Evolutionary conservation across 2,888 invertebrate species (phyloP).

Genomic region (Gastracanthus pulcherrimus): DNA sequence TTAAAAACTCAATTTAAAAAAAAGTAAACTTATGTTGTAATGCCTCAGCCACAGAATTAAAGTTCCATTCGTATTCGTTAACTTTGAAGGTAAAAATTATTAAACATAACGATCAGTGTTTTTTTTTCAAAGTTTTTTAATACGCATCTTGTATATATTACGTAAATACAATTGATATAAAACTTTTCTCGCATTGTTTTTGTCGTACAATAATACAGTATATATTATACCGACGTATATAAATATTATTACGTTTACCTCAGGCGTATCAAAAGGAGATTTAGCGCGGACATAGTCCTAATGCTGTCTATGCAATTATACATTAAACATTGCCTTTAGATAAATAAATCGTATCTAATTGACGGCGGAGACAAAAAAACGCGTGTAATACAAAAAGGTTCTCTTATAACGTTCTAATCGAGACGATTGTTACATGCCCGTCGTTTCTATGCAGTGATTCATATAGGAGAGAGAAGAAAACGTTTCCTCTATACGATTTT

Average conservation of each 20-base stretch:
- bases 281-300: slow-evolving; percentile 52
- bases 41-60: too few species aligned
- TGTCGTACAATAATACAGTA: slow-evolving; percentile 65
- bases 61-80: too few species aligned
- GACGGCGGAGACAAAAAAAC: slow-evolving; percentile 45
- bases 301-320: slow-evolving; percentile 1
- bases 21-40: too few species aligned
- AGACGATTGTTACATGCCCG: slow-evolving; percentile 25
- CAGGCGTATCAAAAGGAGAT: slow-evolving; percentile 68
- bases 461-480: slow-evolving; percentile 37
- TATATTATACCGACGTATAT: slow-evolving; percentile 49
- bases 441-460: slow-evolving; percentile 10
- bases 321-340: slow-evolving; percentile 19
- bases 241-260: slow-evolving; percentile 66
- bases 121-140: slow-evolving; percentile 35
- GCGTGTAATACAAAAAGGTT: slow-evolving; percentile 51
- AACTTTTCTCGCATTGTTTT: slow-evolving; percentile 66
- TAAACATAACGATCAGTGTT: not conserved
- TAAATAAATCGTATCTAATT: slow-evolving; percentile 54
- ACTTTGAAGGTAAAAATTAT: too few species aligned
- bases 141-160: slow-evolving; percentile 68
- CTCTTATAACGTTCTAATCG: slow-evolving; percentile 27
- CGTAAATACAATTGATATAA: slow-evolving; percentile 74
- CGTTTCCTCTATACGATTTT: too few species aligned
- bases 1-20: too few species aligned